phyloP scores from a whole-genome alignment of 1,140 invertebrate genomes.

The Fopius arisanus region DNA sequence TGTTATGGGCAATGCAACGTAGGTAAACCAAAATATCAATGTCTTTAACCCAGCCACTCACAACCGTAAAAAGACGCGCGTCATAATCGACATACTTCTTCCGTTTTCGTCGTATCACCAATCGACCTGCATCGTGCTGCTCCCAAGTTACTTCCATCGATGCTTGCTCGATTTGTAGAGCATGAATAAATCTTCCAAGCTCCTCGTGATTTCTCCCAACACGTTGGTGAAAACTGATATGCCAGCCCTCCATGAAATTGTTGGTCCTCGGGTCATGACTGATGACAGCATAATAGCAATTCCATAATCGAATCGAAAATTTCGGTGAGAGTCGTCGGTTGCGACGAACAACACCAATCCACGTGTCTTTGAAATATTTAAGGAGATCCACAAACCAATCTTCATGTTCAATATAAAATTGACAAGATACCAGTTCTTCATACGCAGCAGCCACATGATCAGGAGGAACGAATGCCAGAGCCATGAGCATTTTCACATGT shows the following conservation, averaged over 20 bases:
- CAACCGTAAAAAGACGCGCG: not conserved
- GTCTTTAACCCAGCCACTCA: not conserved
- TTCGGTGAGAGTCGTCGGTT: not conserved
- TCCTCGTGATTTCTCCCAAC: no score
- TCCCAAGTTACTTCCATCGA: no score
- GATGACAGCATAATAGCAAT: no score
- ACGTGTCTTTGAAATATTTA: slow-evolving; percentile 20
- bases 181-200: no score
- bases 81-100: not conserved
- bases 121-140: no score
- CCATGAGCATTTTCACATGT: not conserved
- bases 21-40: not conserved
- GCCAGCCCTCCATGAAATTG: no score
- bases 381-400: not conserved
- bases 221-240: no score
- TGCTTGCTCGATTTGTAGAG: no score
- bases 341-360: not conserved
- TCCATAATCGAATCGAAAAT: no score
- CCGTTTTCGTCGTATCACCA: not conserved
- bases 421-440: not conserved
- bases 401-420: not conserved
- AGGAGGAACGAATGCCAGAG: slow-evolving; percentile 10
- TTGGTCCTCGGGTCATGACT: no score
- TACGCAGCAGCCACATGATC: not conserved
- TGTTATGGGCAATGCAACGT: not conserved